Evolutionary conservation across 2,113 vertebrate genomes (phyloP).

Genomic region (Podiceps cristatus): DNA sequence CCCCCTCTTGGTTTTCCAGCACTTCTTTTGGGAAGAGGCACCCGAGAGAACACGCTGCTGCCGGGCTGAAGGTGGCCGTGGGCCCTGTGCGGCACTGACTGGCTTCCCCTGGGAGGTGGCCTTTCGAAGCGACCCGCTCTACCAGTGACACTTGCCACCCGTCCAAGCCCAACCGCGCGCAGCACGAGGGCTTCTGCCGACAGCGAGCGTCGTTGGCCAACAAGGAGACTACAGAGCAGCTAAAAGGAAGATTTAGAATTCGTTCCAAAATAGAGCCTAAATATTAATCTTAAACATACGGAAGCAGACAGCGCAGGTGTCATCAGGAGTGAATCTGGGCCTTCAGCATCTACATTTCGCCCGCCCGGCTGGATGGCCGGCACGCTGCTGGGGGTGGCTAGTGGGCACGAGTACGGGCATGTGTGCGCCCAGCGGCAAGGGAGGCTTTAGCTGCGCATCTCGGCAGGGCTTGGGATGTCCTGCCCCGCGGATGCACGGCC

Average conservation of each 20-base stretch:
- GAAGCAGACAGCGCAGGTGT: neutral
- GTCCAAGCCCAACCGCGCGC: neutral
- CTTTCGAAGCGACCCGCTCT: neutral
- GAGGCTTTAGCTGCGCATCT: neutral
- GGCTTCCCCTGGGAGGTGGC: neutral
- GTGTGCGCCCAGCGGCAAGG: accelerated
- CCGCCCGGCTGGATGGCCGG: neutral
- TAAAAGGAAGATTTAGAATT: neutral
- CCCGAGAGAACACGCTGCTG: neutral
- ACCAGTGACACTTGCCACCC: neutral
- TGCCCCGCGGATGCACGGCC: neutral
- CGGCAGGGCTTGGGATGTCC: neutral
- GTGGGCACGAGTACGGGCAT: neutral
- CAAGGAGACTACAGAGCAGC: neutral
- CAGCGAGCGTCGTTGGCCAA: neutral
- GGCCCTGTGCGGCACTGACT: neutral
- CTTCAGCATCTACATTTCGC: neutral
- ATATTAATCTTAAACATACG: neutral
- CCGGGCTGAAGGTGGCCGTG: neutral
- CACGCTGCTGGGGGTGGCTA: neutral
- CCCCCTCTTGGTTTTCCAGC: neutral
- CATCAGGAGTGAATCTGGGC: neutral
- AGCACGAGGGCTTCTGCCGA: neutral
- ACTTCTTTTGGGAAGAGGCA: neutral
- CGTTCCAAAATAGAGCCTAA: neutral